A percentile compares a stretch with the other conserved stretches of the same genome.
These are phyloP conservation scores for Spinus olivaceus DNA, from an alignment of 2,797 vertebrate genomes.

Conservation along the genomic window DNA sequence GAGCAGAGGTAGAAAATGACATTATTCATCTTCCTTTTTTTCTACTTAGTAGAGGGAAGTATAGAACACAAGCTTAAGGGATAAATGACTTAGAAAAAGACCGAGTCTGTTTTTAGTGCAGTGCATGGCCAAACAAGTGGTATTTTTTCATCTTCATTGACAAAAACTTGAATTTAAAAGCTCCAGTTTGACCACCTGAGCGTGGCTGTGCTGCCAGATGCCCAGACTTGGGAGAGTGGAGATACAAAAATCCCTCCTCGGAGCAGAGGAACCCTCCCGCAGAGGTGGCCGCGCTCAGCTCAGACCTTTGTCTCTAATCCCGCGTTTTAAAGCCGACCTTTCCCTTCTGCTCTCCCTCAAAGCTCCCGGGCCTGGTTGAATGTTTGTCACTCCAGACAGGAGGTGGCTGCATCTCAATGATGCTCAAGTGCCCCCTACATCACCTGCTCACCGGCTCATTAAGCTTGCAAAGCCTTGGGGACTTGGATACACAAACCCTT, in stretches of 20 bases:
- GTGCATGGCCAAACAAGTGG: not conserved
- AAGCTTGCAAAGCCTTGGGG: slow-evolving; percentile 19
- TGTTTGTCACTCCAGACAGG: not conserved
- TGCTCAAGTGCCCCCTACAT: not conserved
- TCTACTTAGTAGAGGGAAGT: not conserved
- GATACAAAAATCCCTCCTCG: not conserved
- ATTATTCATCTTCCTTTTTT: not conserved
- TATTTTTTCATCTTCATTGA: not conserved
- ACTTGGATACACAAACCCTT: slow-evolving; percentile 2
- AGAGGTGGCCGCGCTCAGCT: not conserved
- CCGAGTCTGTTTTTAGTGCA: not conserved
- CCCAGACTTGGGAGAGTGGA: not conserved
- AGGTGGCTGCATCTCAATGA: slow-evolving; percentile 40
- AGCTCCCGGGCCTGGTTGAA: not conserved
- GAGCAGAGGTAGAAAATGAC: not conserved
- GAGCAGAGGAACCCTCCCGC: not conserved
- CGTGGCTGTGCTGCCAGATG: not conserved
- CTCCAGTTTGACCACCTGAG: not conserved
- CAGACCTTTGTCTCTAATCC: not conserved
- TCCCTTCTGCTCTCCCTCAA: not conserved
- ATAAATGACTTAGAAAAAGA: not conserved
- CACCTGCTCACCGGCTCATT: not conserved
- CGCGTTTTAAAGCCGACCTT: not conserved
- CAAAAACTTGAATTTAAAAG: not conserved
- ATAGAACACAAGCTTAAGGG: not conserved